Evolutionary conservation across 2,888 invertebrate species (phyloP), one percentile per base, ranked within the genome.

Genomic region (Eudemis profundana): DNA sequence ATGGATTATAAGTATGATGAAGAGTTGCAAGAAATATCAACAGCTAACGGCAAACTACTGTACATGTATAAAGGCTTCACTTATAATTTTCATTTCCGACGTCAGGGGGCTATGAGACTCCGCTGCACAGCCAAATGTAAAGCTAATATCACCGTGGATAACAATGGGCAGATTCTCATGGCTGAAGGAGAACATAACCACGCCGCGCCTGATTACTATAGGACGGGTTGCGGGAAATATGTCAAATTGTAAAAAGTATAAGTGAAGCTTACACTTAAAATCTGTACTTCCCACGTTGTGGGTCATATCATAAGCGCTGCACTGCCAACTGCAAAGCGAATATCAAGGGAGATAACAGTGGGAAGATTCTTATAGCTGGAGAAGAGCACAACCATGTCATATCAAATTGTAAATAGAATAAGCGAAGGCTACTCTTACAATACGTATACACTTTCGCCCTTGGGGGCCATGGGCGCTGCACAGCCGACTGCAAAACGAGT

Each of bases 71-170:
- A 69, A 0, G 71, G 69, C 0, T 79, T 73, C 56, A 79, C 78
- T 0, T 81, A 75, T 49, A 68, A 69, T 14, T 68, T 67, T 17
- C 67, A 69, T 15, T 73, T 47, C 66, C 70, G 19, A 27, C 66
- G 51, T 42, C 66, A 53, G 17, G 57, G 8, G 4, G 69, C 49
- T 7, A 21, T 36, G 19, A 70, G 70, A 5, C 79, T 64, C 72
- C 72, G 79, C 1, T 83, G 83, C 62, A 61, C 53, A n/a, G 33
- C 74, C 4, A 74, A 72, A 0, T 82, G 82, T 42, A 74, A 74
- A 12, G 81, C 78, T 0, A 71, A 72, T n/a, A 67, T 76, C 1
- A 56, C 77, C 4, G 40, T 74, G 4, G 59, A 67, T 0, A 5
- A 36, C 0, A 70, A 70, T 0, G 76, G 72, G 0, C 8, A 21